phyloP scores from a whole-genome alignment of 2,113 vertebrate species.

The Acrocephalus arundinaceus region DNA sequence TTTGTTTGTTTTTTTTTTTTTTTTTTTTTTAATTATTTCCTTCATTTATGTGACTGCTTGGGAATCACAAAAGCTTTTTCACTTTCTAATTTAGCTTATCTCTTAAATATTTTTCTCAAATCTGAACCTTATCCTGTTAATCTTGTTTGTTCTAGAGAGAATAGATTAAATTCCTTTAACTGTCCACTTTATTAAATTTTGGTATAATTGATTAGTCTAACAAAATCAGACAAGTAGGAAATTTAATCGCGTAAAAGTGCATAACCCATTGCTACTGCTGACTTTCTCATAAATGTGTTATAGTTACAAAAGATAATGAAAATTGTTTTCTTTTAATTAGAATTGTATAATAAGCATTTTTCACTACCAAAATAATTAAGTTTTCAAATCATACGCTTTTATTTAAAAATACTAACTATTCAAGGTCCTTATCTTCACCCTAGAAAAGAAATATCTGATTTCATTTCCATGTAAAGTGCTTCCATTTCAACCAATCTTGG shows the following conservation, averaged over 20 bases:
- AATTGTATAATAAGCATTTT: conserved; percentile 52
- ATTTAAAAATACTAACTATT: neutral
- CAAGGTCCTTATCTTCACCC: neutral
- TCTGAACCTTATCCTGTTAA: conserved; percentile 70
- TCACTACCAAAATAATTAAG: conserved; percentile 58
- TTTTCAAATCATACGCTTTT: conserved; percentile 42
- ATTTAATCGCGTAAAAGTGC: conserved; percentile 75
- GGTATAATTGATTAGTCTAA: conserved; percentile 76
- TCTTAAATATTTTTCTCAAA: conserved; percentile 71
- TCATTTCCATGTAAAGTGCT: neutral
- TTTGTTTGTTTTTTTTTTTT: neutral
- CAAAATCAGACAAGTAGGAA: conserved; percentile 74
- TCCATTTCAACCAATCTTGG: neutral
- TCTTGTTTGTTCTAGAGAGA: conserved; percentile 74
- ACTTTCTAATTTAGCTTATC: conserved; percentile 71
- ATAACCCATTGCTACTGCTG: conserved; percentile 56
- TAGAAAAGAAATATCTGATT: neutral
- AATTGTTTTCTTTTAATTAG: conserved; percentile 66
- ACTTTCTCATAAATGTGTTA: conserved; percentile 51
- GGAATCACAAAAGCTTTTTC: conserved; percentile 43
- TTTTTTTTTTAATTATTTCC: conserved; percentile 52
- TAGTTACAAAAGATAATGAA: conserved; percentile 49
- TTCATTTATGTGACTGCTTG: conserved; percentile 38
- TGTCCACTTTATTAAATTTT: conserved; percentile 79
- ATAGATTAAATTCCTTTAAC: conserved; percentile 76